Evolutionary conservation across 2,113 vertebrate species (phyloP).

Genomic region (Orcinus orca): DNA sequence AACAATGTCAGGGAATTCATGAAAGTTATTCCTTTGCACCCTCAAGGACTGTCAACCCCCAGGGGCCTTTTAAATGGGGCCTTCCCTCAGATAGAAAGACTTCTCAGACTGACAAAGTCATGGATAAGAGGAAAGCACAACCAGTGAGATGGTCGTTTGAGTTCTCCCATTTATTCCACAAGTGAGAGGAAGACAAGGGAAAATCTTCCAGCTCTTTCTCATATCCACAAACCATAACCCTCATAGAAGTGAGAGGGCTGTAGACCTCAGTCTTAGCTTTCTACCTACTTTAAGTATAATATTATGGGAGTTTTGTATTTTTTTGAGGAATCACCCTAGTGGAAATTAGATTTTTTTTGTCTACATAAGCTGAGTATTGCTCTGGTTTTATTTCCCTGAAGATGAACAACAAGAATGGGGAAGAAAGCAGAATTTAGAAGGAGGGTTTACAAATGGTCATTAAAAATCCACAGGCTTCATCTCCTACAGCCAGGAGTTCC

Average conservation of each 20-base stretch:
- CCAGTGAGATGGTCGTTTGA: neutral
- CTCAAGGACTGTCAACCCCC: neutral
- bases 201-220: neutral
- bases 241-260: neutral
- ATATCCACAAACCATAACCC: neutral
- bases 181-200: neutral
- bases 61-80: neutral
- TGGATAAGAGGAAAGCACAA: neutral
- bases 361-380: neutral
- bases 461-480: neutral
- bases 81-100: neutral
- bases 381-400: neutral
- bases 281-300: neutral
- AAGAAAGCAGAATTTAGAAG: neutral
- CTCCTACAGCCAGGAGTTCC: neutral
- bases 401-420: neutral
- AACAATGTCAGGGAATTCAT: neutral
- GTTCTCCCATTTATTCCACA: neutral
- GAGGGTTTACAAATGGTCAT: neutral
- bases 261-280: neutral
- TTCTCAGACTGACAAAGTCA: neutral
- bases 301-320: neutral
- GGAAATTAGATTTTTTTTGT: neutral
- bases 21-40: neutral
- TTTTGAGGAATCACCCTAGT: neutral